A percentile compares a stretch with the other conserved stretches of the same genome.
Conservation (phyloP, 2,113 vertebrate species). For the Pelecanus crispus region DNA sequence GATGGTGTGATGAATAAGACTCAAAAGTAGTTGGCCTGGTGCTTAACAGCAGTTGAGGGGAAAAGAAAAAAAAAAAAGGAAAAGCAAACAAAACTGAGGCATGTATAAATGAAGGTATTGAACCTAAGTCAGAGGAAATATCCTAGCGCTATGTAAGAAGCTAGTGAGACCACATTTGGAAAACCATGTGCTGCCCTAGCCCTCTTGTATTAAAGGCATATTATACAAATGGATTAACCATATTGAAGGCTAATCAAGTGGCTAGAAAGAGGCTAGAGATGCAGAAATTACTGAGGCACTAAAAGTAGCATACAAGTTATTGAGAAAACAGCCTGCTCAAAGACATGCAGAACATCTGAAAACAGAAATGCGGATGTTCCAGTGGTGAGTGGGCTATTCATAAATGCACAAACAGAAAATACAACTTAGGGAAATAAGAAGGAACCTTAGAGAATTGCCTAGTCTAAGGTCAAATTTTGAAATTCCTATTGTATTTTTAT, state of each 20-base stretch:
- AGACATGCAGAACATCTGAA: not conserved
- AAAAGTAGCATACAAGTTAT: not conserved
- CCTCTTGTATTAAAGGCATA: not conserved
- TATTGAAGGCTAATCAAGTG: not conserved
- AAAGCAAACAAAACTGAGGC: conserved; percentile 5
- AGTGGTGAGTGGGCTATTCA: not conserved
- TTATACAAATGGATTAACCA: not conserved
- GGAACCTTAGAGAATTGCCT: not conserved
- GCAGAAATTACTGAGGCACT: not conserved
- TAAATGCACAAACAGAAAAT: not conserved
- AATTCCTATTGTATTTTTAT: not conserved
- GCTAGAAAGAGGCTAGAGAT: not conserved
- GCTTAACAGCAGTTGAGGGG: not conserved
- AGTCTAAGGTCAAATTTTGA: not conserved
- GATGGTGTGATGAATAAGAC: not conserved
- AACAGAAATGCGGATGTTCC: not conserved
- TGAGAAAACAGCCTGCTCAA: not conserved
- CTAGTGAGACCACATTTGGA: not conserved
- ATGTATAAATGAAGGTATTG: conserved; percentile 34
- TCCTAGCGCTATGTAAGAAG: not conserved
- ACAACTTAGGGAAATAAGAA: not conserved
- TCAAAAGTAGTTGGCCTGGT: not conserved
- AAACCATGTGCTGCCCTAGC: not conserved
- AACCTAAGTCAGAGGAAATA: conserved; percentile 25
- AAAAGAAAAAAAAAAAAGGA: not conserved